A percentile compares a stretch with the other conserved stretches of the same genome.
These are phyloP conservation scores for Platysternon megacephalum DNA, from an alignment of 2,113 vertebrate species.

Conservation along the genomic window DNA sequence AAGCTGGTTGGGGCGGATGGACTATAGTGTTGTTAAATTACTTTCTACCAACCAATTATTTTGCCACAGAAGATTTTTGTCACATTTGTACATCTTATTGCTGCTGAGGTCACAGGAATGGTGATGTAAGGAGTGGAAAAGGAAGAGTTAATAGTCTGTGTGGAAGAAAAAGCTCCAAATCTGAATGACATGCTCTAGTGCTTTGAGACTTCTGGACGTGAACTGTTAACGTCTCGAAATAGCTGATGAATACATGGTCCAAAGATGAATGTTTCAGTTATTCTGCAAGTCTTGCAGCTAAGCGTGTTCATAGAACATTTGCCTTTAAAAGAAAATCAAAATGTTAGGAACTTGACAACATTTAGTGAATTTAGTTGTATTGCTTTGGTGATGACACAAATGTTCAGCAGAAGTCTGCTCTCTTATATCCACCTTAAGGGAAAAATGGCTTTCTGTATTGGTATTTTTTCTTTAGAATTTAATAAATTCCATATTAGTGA, in stretches of 20 bases:
- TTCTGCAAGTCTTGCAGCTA: neutral
- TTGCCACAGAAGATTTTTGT: neutral
- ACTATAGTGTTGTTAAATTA: neutral
- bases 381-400: neutral
- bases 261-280: neutral
- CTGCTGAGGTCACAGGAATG: neutral
- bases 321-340: conserved; percentile 27
- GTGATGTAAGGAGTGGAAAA: neutral
- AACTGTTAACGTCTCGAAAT: neutral
- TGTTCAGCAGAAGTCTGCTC: neutral
- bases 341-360: neutral
- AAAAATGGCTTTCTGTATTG: conserved; percentile 76
- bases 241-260: neutral
- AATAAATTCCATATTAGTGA: conserved; percentile 84
- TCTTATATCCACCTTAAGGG: conserved; percentile 58
- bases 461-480: conserved; percentile 86
- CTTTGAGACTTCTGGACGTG: neutral
- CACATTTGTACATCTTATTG: neutral
- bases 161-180: neutral
- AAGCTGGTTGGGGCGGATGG: neutral
- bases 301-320: neutral
- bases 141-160: neutral
- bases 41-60: neutral
- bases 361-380: neutral
- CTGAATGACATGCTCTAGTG: neutral